Conservation (phyloP, 1,140 invertebrate species). For the Microplitis demolitor region DNA sequence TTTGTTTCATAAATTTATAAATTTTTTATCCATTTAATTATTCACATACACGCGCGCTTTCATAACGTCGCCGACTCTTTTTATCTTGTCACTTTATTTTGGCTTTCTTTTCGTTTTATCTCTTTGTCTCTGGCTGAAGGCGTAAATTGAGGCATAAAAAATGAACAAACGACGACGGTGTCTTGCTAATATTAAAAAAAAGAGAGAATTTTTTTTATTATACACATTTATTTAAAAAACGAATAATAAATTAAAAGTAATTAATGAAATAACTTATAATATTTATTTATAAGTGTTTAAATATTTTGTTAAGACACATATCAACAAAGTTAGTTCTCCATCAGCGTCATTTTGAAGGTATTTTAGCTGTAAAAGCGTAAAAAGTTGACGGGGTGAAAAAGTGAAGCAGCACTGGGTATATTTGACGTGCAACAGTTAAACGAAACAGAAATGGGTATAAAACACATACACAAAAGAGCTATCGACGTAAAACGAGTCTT, state of each 20-base stretch:
- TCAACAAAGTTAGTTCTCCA: conserved; percentile 16
- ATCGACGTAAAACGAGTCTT: background rate
- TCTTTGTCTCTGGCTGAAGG: conserved; percentile 25
- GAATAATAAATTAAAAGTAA: too few relatives aligned
- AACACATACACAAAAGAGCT: too few relatives aligned
- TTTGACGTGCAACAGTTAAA: background rate
- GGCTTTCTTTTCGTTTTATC: conserved; percentile 1
- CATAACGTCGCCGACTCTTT: conserved; percentile 23
- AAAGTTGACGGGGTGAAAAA: too few relatives aligned
- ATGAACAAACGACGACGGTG: conserved; percentile 36
- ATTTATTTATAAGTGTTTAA: background rate
- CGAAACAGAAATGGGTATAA: background rate
- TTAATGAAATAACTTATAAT: too few relatives aligned
- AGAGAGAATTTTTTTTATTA: conserved; percentile 31
- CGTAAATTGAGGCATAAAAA: conserved; percentile 50
- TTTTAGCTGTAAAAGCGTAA: too few relatives aligned
- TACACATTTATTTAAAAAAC: background rate
- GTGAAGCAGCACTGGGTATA: too few relatives aligned
- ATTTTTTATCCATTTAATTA: background rate
- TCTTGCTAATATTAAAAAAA: conserved; percentile 47
- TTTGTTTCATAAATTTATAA: too few relatives aligned
- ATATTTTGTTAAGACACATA: background rate
- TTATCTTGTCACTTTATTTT: conserved; percentile 39
- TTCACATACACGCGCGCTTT: background rate
- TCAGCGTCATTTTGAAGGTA: background rate